Evolutionary conservation across 2,888 invertebrate species (phyloP).

Genomic region (Dioctria rufipes): DNA sequence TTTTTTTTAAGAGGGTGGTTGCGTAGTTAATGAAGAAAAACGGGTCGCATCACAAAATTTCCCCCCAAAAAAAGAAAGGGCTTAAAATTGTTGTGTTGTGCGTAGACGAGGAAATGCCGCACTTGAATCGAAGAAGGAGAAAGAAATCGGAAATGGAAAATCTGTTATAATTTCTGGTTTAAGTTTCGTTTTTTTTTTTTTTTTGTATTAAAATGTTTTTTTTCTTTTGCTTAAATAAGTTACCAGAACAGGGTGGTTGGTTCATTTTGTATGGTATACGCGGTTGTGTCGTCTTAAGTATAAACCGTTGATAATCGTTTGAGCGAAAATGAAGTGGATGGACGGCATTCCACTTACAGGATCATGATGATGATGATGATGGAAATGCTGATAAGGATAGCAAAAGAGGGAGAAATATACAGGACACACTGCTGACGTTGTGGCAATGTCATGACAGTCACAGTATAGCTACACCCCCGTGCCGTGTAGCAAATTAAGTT

Average conservation of each 20-base stretch:
- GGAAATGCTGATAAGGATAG: background rate
- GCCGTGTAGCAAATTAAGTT: conserved; percentile 52
- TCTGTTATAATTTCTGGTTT: conserved; percentile 56
- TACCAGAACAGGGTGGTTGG: conserved; percentile 4
- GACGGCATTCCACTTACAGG: background rate
- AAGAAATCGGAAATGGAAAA: conserved; percentile 54
- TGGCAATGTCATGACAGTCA: too few relatives aligned
- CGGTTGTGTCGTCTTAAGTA: background rate
- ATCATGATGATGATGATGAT: conserved; percentile 2
- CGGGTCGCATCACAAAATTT: background rate
- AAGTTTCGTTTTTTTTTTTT: conserved; percentile 20
- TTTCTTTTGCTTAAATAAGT: background rate
- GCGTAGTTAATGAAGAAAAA: conserved; percentile 18
- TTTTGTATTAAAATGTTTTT: background rate
- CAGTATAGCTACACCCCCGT: background rate
- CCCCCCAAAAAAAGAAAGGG: background rate
- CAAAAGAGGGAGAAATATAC: background rate
- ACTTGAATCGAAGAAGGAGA: conserved; percentile 24
- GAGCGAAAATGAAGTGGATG: conserved; percentile 1
- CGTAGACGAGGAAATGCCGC: background rate
- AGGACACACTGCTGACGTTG: background rate
- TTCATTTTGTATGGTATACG: background rate
- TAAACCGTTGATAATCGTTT: background rate
- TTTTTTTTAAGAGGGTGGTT: conserved; percentile 16
- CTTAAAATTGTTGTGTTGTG: background rate